Base-by-base conservation (phyloP, 2,797 vertebrate genomes). In the Dendrocincla fuliginosa region DNA sequence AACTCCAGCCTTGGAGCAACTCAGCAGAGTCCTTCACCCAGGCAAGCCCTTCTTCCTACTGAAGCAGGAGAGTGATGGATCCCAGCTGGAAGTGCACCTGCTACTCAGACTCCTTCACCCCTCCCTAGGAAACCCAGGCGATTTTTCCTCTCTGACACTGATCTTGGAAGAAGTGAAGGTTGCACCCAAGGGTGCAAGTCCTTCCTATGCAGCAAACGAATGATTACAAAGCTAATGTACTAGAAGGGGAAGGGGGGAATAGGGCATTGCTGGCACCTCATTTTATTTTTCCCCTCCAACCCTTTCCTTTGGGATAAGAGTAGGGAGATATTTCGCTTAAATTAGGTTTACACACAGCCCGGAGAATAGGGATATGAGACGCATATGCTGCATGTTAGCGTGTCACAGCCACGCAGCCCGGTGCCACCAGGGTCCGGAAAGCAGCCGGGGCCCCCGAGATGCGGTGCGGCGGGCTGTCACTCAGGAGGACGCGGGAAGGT, bases 281-380 rank as follows among this genome's bases (percentile, higher is more conserved):
- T 28, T 79, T 89, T 20, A 32, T 67, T 85, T 50, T 27, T 16
- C 17, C n/a, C 11, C 30, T 75, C 61, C 61, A 63, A 57, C 16
- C 30, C 42, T 77, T 71, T 90, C 73, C 60, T 93, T 75, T 3
- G 9, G 46, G 17, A 6, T 84, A 75, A 92, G 81, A 49, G 67
- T 13, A 27, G 28, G 56, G 69, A 90, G 89, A 83, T 41, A 91
- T 64, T 71, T 89, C 44, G 6, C 81, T 92, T 87, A 90, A 92
- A 95, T 95, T 79, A 94, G 84, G 80, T 96, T 96, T 92, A 94
- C 97, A 96, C 96, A 95, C 35, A 97, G 90, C 91, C 90, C 73
- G 12, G 95, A 64, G 93, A 87, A 37, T 28, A 90, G 71, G 78
- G 93, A 96, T 92, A 96, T 42, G 80, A 89, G 87, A 28, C 28